Percentiles rank a stretch among this genome's conserved stretches.
These are phyloP conservation scores for Hippocampus kuda DNA, from an alignment of 2,797 vertebrate genomes.

Conservation along the genomic window DNA sequence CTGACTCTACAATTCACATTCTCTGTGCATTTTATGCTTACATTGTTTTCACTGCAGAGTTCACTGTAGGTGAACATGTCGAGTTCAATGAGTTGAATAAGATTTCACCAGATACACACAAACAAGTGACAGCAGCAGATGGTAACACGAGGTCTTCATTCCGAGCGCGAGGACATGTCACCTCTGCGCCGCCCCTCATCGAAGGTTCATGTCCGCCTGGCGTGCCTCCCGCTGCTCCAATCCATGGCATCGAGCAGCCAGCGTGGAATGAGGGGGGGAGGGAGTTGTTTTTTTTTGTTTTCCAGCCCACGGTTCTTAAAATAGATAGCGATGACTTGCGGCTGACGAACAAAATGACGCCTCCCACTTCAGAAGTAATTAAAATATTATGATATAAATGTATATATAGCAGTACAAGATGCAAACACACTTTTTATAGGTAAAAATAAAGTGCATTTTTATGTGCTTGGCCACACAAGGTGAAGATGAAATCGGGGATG, in stretches of 20 bases:
- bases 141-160: conserved; percentile 40
- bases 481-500: not conserved
- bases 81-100: not conserved
- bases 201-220: conserved; percentile 19
- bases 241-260: conserved; percentile 24
- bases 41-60: not conserved
- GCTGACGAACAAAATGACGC: conserved; percentile 8
- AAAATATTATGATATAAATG: not conserved
- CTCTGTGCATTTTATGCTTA: not conserved
- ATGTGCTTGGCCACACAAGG: not conserved
- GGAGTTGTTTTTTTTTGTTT: conserved; percentile 13
- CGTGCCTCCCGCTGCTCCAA: conserved; percentile 6
- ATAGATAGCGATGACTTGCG: conserved; percentile 22
- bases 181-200: conserved; percentile 15
- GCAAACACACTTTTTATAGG: not conserved
- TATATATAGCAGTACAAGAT: not conserved
- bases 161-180: conserved; percentile 36
- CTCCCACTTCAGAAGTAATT: conserved; percentile 13
- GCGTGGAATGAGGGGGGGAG: conserved; percentile 16
- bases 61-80: not conserved
- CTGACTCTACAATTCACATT: not conserved
- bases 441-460: not conserved
- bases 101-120: conserved; percentile 2
- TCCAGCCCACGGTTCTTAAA: conserved; percentile 31
- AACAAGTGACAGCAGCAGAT: conserved; percentile 54